Percentiles rank a stretch among this genome's conserved stretches.
These are phyloP conservation scores for Misgurnus anguillicaudatus DNA, from an alignment of 2,113 vertebrate species.

Conservation along the genomic window DNA sequence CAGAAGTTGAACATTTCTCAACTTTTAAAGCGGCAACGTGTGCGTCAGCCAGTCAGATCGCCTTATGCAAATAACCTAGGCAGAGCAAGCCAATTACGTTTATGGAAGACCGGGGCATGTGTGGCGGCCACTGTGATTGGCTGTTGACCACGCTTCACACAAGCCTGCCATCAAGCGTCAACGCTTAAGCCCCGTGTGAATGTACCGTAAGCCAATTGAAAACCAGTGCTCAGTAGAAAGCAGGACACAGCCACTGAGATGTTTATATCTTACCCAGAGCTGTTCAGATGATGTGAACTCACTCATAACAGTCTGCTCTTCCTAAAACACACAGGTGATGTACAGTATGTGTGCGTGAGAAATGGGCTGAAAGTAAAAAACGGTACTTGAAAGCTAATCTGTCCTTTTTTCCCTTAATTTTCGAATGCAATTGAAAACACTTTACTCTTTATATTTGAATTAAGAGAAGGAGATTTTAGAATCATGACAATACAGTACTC, in stretches of 20 bases:
- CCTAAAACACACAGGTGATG: constrained; percentile 79
- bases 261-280: constrained; percentile 85
- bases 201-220: background rate
- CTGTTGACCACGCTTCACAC: too few relatives aligned
- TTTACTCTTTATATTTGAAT: background rate
- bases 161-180: too few relatives aligned
- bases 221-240: background rate
- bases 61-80: too few relatives aligned
- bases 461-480: background rate
- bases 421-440: background rate
- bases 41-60: too few relatives aligned
- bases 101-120: too few relatives aligned
- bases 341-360: background rate
- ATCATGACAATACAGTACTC: background rate
- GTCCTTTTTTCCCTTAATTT: background rate
- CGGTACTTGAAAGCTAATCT: background rate
- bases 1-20: too few relatives aligned
- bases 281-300: constrained; percentile 81
- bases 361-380: background rate
- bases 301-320: constrained; percentile 78
- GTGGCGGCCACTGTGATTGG: too few relatives aligned
- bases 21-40: too few relatives aligned
- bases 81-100: too few relatives aligned
- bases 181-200: too few relatives aligned
- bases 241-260: background rate